Conservation (phyloP, 1,140 invertebrate species). For the Lysiphlebus fabarum region DNA sequence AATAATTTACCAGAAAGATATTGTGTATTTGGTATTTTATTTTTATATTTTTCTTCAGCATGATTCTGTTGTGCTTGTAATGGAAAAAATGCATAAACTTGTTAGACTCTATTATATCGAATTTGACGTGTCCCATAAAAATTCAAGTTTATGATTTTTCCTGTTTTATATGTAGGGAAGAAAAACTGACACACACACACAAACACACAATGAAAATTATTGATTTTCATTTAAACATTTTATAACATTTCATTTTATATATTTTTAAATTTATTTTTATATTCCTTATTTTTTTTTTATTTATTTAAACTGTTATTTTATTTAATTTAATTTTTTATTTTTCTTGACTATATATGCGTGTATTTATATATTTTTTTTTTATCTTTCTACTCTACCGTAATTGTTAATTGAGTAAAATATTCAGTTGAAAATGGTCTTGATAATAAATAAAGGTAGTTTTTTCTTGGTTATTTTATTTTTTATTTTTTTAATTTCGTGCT, state of each 20-base stretch:
- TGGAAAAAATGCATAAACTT: constrained; percentile 6
- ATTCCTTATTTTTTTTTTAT: too few species aligned
- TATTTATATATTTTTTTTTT: too few species aligned
- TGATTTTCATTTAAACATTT: too few species aligned
- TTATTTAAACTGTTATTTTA: too few species aligned
- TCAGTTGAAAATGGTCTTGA: neutral
- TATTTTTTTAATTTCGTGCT: neutral
- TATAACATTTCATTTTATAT: too few species aligned
- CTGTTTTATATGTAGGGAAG: neutral
- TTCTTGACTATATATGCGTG: too few species aligned
- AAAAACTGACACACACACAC: too few species aligned
- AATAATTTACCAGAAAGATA: constrained; percentile 18
- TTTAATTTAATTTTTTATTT: too few species aligned
- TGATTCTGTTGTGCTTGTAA: neutral
- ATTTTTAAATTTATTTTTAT: too few species aligned
- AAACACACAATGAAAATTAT: too few species aligned
- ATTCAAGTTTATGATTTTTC: constrained; percentile 8
- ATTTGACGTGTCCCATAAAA: constrained; percentile 3
- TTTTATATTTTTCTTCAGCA: neutral
- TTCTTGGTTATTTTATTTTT: constrained; percentile 8
- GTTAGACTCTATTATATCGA: constrained; percentile 4
- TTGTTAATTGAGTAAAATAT: too few species aligned
- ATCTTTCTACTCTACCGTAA: too few species aligned
- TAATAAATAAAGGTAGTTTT: constrained; percentile 1
- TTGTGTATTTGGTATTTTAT: neutral